These are phyloP conservation scores for Eonycteris spelaea DNA, from an alignment of 2,113 vertebrate genomes.

Conservation along the genomic window DNA sequence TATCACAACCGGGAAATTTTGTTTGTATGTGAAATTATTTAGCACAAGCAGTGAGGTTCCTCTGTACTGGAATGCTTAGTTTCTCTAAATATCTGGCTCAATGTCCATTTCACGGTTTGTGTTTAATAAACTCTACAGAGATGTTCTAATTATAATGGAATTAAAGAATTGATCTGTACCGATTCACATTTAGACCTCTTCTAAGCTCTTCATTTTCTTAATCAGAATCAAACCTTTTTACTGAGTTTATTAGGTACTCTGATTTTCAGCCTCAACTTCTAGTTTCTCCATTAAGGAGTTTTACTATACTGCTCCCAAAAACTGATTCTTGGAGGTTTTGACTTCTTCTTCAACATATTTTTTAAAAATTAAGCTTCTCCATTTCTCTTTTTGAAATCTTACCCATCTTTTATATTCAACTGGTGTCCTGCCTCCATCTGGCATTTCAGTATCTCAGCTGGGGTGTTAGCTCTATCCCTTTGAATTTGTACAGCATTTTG, in stretches of 20 bases:
- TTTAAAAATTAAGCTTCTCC: neutral
- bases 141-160: constrained; percentile 50
- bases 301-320: neutral
- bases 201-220: constrained; percentile 51
- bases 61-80: neutral
- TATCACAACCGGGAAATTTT: neutral
- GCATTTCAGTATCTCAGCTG: neutral
- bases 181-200: neutral
- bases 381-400: neutral
- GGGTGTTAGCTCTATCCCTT: neutral
- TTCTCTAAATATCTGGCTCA: constrained; percentile 31
- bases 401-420: neutral
- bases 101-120: neutral
- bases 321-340: neutral
- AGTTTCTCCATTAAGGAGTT: neutral
- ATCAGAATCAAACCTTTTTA: constrained; percentile 36
- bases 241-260: neutral
- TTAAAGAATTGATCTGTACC: constrained; percentile 3
- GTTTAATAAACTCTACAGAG: constrained; percentile 42
- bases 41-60: neutral
- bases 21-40: neutral
- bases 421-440: neutral
- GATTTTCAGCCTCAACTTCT: neutral
- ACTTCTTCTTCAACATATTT: neutral
- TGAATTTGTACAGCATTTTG: neutral